phyloP scores from a whole-genome alignment of 2,888 invertebrate species.

The Drosophila maculinotata region DNA sequence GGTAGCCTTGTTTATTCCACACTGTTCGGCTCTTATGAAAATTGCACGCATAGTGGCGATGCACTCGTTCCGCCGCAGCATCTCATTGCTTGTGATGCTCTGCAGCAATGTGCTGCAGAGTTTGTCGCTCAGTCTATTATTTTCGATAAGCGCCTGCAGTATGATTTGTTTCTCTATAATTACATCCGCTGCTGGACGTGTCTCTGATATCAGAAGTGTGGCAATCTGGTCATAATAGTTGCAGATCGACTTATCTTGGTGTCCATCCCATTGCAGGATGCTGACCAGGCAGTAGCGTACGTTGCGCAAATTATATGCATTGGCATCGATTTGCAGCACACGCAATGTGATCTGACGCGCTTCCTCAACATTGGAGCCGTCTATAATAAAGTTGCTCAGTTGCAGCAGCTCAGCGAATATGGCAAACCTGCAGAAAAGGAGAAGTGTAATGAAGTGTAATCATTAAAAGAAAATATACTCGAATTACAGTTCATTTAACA shows the following conservation, averaged over 20 bases:
- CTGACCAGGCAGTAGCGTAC: conserved; percentile 64
- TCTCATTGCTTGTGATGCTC: conserved; percentile 66
- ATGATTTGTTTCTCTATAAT: conserved; percentile 78
- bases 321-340: conserved; percentile 67
- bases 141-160: conserved; percentile 69
- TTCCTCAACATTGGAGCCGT: conserved; percentile 71
- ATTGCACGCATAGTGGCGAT: conserved; percentile 76
- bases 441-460: too few species aligned
- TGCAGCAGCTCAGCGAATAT: conserved; percentile 76
- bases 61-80: conserved; percentile 80
- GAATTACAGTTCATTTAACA: too few species aligned
- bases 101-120: conserved; percentile 68
- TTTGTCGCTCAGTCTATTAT: conserved; percentile 63
- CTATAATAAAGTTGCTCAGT: conserved; percentile 65
- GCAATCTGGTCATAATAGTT: conserved; percentile 55
- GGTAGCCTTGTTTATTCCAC: conserved; percentile 76
- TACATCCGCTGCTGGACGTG: conserved; percentile 49
- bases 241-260: too few species aligned
- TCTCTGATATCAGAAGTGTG: conserved; percentile 72
- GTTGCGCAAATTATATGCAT: conserved; percentile 64
- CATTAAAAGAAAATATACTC: too few species aligned
- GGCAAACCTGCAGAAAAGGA: conserved; percentile 78
- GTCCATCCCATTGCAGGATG: conserved; percentile 69
- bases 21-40: conserved; percentile 66
- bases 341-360: conserved; percentile 53